A percentile compares a stretch with the other conserved stretches of the same genome.
These are phyloP conservation scores for Picathartes gymnocephalus DNA, from an alignment of 2,113 vertebrate genomes.

Conservation along the genomic window DNA sequence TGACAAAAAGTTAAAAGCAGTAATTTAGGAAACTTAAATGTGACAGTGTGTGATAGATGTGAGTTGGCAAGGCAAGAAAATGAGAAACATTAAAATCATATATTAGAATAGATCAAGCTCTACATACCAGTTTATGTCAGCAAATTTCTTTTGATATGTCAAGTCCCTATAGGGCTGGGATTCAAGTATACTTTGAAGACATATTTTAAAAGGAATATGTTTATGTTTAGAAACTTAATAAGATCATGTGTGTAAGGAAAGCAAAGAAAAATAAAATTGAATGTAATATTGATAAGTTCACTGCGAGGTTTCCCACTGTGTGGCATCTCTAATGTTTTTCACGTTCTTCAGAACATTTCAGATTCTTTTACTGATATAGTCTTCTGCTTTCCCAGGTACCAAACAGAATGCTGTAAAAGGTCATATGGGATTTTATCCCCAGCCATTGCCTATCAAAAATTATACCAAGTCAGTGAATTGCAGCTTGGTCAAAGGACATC, in stretches of 20 bases:
- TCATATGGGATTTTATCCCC: not conserved
- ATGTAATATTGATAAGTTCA: slow-evolving; percentile 16
- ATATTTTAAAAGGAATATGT: slow-evolving; percentile 73
- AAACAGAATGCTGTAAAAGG: not conserved
- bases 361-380: not conserved
- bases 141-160: slow-evolving; percentile 79
- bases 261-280: slow-evolving; percentile 47
- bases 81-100: slow-evolving; percentile 85
- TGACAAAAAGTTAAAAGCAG: slow-evolving; percentile 83
- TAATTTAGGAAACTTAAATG: slow-evolving; percentile 81
- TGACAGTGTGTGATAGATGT: slow-evolving; percentile 83
- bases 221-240: slow-evolving; percentile 71
- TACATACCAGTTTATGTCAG: slow-evolving; percentile 75
- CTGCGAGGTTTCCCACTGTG: not conserved
- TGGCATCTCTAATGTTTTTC: not conserved
- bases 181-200: slow-evolving; percentile 75
- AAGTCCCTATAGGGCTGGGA: slow-evolving; percentile 68
- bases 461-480: slow-evolving; percentile 14
- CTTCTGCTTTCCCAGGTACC: not conserved
- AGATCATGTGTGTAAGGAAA: slow-evolving; percentile 43
- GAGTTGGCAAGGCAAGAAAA: slow-evolving; percentile 77
- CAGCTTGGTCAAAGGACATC: slow-evolving; percentile 13
- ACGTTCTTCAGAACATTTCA: slow-evolving; percentile 9
- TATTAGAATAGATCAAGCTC: slow-evolving; percentile 83
- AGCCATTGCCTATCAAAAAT: not conserved